Evolutionary conservation across 2,113 vertebrate species (phyloP).

Genomic region (Diadophis punctatus): DNA sequence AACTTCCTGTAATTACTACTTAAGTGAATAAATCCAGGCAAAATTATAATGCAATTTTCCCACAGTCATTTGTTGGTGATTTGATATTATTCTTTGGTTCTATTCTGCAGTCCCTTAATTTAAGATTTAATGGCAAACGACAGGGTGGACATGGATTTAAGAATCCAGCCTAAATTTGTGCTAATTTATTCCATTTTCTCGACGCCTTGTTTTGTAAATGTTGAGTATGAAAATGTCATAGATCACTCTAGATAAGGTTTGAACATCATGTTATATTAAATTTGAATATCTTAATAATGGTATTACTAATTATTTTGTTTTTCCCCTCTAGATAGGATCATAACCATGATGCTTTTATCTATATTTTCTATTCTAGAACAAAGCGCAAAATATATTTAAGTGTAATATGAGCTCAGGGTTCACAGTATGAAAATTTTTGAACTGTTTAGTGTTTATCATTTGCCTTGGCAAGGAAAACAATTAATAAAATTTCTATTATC

Average conservation of each 20-base stretch:
- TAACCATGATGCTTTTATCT: background rate
- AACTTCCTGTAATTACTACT: background rate
- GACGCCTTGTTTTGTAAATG: background rate
- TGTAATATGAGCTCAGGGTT: background rate
- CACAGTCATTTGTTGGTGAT: background rate
- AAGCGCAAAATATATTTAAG: background rate
- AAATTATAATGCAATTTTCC: background rate
- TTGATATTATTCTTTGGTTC: background rate
- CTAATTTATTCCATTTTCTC: background rate
- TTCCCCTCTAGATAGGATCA: background rate
- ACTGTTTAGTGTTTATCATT: background rate
- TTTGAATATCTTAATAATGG: background rate
- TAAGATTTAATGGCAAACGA: background rate
- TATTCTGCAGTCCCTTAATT: background rate
- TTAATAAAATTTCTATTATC: background rate
- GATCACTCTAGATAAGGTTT: background rate
- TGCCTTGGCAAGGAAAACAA: background rate
- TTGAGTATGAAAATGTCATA: background rate
- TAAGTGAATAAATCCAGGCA: background rate
- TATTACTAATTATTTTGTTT: background rate
- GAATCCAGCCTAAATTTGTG: background rate
- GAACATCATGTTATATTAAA: background rate
- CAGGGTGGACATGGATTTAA: background rate
- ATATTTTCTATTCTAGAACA: background rate
- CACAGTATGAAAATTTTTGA: background rate